Conservation (phyloP, 23 tunicate genomes). For the Diplosoma virens region DNA sequence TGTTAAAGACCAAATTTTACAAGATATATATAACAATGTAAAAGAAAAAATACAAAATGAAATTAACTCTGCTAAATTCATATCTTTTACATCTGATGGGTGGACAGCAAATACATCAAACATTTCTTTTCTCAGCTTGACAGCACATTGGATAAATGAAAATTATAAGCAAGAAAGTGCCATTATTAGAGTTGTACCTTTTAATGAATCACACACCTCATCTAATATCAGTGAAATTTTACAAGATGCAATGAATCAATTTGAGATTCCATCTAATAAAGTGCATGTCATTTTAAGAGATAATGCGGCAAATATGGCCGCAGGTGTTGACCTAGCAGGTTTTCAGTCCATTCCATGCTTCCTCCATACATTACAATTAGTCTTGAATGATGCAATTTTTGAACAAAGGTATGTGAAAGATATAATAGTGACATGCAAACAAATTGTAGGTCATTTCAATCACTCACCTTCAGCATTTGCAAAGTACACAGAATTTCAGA, state of each 20-base stretch:
- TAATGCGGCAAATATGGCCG: constrained; percentile 16
- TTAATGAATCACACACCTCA: constrained; percentile 10
- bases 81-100: too few species aligned
- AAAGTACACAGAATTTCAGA: constrained; percentile 11
- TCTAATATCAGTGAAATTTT: background rate
- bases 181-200: constrained; percentile 10
- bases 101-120: too few species aligned
- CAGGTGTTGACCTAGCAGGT: background rate
- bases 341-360: constrained; percentile 1
- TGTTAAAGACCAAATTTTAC: background rate
- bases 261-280: constrained; percentile 13
- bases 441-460: constrained; percentile 36
- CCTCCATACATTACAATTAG: constrained; percentile 12
- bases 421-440: constrained; percentile 4
- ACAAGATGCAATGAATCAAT: constrained; percentile 9
- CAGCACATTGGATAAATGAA: constrained; percentile 4
- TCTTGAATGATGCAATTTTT: constrained; percentile 12
- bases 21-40: too few species aligned
- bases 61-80: too few species aligned
- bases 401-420: constrained; percentile 29
- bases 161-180: background rate
- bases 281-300: constrained; percentile 16
- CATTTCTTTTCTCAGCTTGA: too few species aligned
- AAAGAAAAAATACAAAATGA: too few species aligned
- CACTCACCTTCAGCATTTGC: constrained; percentile 15